phyloP scores from a whole-genome alignment of 2,113 vertebrate genomes.

The Neofelis nebulosa region DNA sequence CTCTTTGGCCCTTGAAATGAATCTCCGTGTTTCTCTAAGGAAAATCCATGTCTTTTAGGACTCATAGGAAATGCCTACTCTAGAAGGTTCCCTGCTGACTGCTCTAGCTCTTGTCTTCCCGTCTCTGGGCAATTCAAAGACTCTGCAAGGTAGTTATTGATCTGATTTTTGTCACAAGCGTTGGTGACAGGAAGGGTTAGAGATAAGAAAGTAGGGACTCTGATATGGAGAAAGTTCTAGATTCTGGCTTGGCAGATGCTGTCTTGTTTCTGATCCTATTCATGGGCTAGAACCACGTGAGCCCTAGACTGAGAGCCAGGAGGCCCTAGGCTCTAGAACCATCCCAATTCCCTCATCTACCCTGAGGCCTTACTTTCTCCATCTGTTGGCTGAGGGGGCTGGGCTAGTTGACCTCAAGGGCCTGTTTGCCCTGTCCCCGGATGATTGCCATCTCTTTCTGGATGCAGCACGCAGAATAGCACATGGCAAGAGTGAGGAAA shows the following conservation, averaged over 20 bases:
- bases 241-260: slow-evolving; percentile 12
- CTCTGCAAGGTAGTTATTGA: neutral
- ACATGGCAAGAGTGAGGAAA: neutral
- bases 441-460: neutral
- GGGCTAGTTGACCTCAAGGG: neutral
- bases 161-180: slow-evolving; percentile 21
- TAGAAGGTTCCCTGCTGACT: neutral
- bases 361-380: neutral
- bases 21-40: slow-evolving; percentile 63
- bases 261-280: neutral
- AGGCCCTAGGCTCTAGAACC: neutral
- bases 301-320: neutral
- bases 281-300: neutral
- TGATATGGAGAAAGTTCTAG: neutral
- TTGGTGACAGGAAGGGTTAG: neutral
- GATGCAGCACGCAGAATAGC: neutral
- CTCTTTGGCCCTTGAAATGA: slow-evolving; percentile 47
- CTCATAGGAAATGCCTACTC: neutral
- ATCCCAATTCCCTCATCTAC: neutral
- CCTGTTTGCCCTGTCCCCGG: neutral
- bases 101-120: slow-evolving; percentile 8
- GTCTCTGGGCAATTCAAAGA: neutral
- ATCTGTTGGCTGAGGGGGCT: neutral
- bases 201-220: neutral
- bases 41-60: slow-evolving; percentile 46